Conservation (phyloP, 2,888 invertebrate species). For the Ormyrus rosae region DNA sequence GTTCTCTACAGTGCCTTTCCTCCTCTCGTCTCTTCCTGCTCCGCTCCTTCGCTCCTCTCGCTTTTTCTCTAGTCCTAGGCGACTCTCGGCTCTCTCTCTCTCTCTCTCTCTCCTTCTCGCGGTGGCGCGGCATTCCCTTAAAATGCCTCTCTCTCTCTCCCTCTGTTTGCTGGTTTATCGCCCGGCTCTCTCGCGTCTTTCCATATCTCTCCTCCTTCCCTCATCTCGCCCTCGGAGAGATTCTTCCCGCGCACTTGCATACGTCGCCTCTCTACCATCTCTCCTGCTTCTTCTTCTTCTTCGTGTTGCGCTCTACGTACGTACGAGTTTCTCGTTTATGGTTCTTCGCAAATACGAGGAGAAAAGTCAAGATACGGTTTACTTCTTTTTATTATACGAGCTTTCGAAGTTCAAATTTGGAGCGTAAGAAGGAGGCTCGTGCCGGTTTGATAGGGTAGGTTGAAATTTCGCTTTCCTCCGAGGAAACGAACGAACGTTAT, state of each 20-base stretch:
- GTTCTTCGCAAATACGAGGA: conserved; percentile 2
- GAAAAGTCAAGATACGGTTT: neutral
- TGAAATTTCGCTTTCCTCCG: no score
- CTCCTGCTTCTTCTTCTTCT: conserved; percentile 3
- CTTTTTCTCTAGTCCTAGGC: conserved; percentile 1
- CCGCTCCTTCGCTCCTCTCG: conserved; percentile 16
- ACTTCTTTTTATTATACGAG: no score
- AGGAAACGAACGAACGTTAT: no score
- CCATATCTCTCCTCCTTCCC: conserved; percentile 30
- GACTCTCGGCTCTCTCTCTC: neutral
- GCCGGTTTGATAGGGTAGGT: no score
- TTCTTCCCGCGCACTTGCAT: conserved; percentile 42
- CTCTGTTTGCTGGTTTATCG: conserved; percentile 25
- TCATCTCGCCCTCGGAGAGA: conserved; percentile 34
- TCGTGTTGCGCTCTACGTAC: neutral
- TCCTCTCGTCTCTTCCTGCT: conserved; percentile 43
- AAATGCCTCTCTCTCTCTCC: conserved; percentile 40
- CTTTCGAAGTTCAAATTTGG: no score
- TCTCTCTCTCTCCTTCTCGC: conserved; percentile 35
- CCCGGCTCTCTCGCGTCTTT: conserved; percentile 17
- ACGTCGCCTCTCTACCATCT: conserved; percentile 19
- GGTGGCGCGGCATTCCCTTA: conserved; percentile 47
- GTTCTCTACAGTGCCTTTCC: neutral
- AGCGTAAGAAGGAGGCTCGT: no score
- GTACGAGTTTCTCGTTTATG: conserved; percentile 12